These are phyloP conservation scores for Sebastes matsubarae DNA, from an alignment of 2,797 vertebrate genomes.

Conservation along the genomic window DNA sequence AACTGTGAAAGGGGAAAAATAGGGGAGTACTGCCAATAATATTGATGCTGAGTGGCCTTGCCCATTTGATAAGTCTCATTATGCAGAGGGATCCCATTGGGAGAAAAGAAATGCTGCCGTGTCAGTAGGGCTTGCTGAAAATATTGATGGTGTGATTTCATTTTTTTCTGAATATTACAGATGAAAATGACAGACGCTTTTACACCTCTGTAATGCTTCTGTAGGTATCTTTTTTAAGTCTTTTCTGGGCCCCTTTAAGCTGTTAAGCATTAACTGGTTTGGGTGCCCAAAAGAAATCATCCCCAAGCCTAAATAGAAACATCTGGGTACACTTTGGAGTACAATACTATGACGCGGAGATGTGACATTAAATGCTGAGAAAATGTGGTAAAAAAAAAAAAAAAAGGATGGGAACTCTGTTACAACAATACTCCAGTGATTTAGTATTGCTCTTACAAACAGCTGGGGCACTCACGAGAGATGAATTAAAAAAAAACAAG, in stretches of 20 bases:
- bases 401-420: conserved; percentile 13
- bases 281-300: neutral
- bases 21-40: conserved; percentile 23
- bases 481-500: neutral
- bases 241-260: neutral
- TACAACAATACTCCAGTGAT: conserved; percentile 16
- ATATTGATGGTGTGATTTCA: neutral
- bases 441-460: conserved; percentile 12
- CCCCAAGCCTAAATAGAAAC: neutral
- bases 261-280: neutral
- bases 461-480: conserved; percentile 10
- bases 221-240: neutral
- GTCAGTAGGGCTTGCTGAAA: neutral
- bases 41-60: conserved; percentile 28
- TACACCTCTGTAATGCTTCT: neutral
- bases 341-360: conserved; percentile 13
- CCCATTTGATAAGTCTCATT: conserved; percentile 22
- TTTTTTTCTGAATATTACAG: neutral
- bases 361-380: conserved; percentile 31
- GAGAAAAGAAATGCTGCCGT: conserved; percentile 7
- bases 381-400: neutral
- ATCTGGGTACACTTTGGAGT: conserved; percentile 26
- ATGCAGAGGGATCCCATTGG: conserved; percentile 9
- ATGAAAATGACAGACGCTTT: neutral
- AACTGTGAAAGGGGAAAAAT: conserved; percentile 11